Evolutionary conservation across 2,113 vertebrate species (phyloP).

Genomic region (Neotoma lepida): DNA sequence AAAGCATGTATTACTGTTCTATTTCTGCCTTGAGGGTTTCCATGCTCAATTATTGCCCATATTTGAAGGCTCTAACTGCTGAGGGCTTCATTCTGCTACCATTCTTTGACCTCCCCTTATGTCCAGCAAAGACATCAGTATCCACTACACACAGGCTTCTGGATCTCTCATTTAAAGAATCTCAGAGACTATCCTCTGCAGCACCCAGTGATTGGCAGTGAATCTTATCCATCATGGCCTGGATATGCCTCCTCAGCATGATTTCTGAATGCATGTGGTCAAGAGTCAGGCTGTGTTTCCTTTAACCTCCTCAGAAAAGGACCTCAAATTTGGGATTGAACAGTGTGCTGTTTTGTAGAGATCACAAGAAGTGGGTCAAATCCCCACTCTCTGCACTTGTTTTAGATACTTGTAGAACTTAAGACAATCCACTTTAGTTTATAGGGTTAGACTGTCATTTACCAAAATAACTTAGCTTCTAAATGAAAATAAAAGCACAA

Average conservation of each 20-base stretch:
- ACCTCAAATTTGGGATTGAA: too few relatives aligned
- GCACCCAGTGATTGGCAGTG: neutral
- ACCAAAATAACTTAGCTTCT: constrained; percentile 16
- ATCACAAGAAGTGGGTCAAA: neutral
- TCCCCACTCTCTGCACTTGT: neutral
- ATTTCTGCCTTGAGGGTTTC: neutral
- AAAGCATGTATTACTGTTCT: neutral
- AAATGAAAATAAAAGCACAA: constrained; percentile 26
- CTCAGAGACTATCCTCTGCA: neutral
- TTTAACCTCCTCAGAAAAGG: neutral
- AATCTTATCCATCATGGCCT: neutral
- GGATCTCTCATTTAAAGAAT: neutral
- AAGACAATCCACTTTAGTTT: neutral
- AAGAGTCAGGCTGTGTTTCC: neutral
- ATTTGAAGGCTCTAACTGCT: neutral
- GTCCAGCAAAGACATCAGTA: neutral
- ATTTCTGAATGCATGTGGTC: neutral
- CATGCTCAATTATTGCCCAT: too few relatives aligned
- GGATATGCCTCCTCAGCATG: neutral
- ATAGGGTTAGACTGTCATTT: constrained; percentile 2
- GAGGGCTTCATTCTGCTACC: accelerated
- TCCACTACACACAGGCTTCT: neutral
- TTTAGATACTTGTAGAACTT: neutral
- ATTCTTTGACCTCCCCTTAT: neutral
- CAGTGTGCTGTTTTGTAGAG: accelerated